Percentiles rank a stretch among this genome's conserved stretches.
Conservation (phyloP, 1,140 invertebrate genomes). For the Pygmarrhopalites habei region DNA sequence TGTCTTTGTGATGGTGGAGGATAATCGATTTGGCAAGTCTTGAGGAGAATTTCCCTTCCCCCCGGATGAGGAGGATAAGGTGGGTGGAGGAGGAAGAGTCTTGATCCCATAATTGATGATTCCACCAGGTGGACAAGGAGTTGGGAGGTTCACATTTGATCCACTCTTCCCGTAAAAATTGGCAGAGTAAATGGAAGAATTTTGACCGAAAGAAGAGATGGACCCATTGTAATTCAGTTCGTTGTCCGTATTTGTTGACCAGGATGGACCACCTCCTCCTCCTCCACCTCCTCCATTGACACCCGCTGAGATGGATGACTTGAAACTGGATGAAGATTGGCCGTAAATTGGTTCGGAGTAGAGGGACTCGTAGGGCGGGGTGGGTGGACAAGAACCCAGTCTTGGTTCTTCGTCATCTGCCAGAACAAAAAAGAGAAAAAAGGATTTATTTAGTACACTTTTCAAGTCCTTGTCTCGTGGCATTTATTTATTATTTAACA, state of each 20-base stretch:
- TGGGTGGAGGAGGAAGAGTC: constrained; percentile 23
- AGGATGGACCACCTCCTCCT: too few species aligned
- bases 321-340: background rate
- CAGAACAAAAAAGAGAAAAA: too few species aligned
- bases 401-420: too few species aligned
- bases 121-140: background rate
- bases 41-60: background rate
- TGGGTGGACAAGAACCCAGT: too few species aligned
- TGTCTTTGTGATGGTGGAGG: constrained; percentile 35
- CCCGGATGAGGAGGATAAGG: background rate
- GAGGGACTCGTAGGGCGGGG: constrained; percentile 5
- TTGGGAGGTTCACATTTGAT: background rate
- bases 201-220: constrained; percentile 11
- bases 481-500: too few species aligned
- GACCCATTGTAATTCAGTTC: constrained; percentile 8
- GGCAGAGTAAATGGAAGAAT: constrained; percentile 3
- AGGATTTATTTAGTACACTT: too few species aligned
- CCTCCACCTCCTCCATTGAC: too few species aligned
- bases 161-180: background rate
- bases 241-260: background rate
- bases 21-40: constrained; percentile 29
- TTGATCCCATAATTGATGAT: constrained; percentile 9
- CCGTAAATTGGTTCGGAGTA: constrained; percentile 29
- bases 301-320: background rate
- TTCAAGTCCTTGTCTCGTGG: too few species aligned